Evolutionary conservation across 2,113 vertebrate genomes (phyloP).

Genomic region (Nyctereutes procyonoides): DNA sequence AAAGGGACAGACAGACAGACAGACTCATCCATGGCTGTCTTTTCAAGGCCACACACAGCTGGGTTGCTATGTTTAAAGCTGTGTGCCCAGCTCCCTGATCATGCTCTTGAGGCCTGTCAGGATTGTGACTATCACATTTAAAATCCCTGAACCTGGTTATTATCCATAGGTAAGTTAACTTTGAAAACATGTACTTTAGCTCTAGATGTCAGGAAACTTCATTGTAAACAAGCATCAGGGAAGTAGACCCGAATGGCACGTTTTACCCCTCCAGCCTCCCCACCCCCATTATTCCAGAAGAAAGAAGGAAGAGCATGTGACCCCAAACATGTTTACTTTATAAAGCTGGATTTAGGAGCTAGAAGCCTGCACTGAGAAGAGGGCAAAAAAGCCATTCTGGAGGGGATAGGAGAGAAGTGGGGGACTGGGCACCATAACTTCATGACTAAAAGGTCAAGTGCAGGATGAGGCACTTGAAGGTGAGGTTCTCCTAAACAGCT

Average conservation of each 20-base stretch:
- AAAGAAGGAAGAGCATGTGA: not conserved
- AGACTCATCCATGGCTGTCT: not conserved
- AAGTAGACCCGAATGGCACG: not conserved
- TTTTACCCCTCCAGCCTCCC: not conserved
- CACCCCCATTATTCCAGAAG: not conserved
- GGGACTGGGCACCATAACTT: not conserved
- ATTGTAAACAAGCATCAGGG: not conserved
- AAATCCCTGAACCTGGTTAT: not conserved
- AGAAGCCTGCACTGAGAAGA: not conserved
- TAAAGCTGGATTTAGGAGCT: not conserved
- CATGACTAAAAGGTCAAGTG: not conserved
- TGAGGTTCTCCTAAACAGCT: not conserved
- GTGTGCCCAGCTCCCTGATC: not conserved
- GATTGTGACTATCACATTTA: not conserved
- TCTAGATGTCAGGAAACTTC: not conserved
- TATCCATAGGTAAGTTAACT: not conserved
- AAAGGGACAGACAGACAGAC: not conserved
- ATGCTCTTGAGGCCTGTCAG: not conserved
- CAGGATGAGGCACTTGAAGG: not conserved
- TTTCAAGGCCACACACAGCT: not conserved
- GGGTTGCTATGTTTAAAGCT: not conserved
- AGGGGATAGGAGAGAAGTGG: not conserved
- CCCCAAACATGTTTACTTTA: not conserved
- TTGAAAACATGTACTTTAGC: conserved; percentile 19
- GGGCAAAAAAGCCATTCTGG: not conserved